Evolutionary conservation across 2,888 invertebrate genomes (phyloP).

Genomic region (Dinocampus coccinellae): DNA sequence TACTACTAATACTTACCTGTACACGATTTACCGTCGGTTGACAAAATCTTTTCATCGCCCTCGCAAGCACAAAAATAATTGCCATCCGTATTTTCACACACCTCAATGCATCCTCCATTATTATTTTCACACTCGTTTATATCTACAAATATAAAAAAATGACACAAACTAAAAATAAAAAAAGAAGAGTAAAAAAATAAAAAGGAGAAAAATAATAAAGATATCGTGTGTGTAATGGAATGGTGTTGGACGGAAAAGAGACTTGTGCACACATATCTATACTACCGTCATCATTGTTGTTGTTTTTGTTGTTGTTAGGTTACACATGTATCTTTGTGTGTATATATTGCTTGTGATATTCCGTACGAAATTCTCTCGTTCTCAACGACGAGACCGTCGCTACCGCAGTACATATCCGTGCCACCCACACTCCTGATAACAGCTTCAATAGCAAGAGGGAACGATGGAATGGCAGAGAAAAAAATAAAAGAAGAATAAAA

Average conservation of each 20-base stretch:
- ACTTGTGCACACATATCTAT: background rate
- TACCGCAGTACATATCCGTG: background rate
- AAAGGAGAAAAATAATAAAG: background rate
- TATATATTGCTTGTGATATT: constrained; percentile 1
- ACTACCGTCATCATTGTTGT: background rate
- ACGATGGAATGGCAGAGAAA: background rate
- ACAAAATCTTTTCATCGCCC: constrained; percentile 63
- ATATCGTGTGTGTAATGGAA: background rate
- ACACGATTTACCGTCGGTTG: constrained; percentile 62
- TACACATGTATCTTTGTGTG: background rate
- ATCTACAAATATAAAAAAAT: constrained; percentile 52
- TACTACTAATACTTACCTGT: constrained; percentile 54
- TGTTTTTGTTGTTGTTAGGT: background rate
- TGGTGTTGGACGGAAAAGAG: background rate
- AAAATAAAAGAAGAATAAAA: background rate
- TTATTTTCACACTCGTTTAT: constrained; percentile 68
- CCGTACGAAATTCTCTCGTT: background rate
- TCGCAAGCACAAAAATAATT: constrained; percentile 72
- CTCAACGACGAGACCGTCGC: background rate
- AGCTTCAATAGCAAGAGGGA: background rate
- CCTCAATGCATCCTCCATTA: constrained; percentile 73
- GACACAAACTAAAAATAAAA: constrained; percentile 10
- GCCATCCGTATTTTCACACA: constrained; percentile 74
- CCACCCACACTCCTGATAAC: background rate
- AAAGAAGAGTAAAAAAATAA: background rate